Base-by-base conservation (phyloP, 2,888 invertebrate species). In the Coenonympha glycerion region DNA sequence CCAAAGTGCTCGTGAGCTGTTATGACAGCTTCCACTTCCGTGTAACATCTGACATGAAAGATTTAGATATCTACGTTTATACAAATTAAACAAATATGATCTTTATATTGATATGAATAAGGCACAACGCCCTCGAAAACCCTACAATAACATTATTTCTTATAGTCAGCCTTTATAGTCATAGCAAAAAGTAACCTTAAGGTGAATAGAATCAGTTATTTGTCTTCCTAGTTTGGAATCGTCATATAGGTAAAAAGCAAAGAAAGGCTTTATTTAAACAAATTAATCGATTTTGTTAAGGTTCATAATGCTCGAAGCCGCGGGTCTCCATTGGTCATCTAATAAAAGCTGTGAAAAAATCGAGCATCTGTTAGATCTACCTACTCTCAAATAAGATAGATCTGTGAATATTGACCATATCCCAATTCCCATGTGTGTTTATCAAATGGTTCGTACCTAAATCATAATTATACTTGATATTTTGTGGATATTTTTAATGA, bases 141-240 rank as follows among this genome's bases (percentile, higher is more conserved):
- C 49, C 39, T 18, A 30, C 8, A 9, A 11, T 18, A 8, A 1
- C 11, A 18, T 24, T 30, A 9, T 34, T 49, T 33, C 59, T 58
- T 59, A 42, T 16, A 22, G 56, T 59, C 59, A 59, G 19, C 21
- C 21, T 24, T 40, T 42, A 46, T 46, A 22, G 4, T 13, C 15
- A 28, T 16, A 1, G 21, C 39, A 5, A 47, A 30, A 15, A 21
- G 15, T 30, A 16, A 47, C 30, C 30, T 39, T 39, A 47, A 5
- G 1, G 0, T 9, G 2, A 3, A 16, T 16, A 1, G 0, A 3
- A 21, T 39, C 6, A 47, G 9, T 8, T 31, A 22, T 39, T 47
- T 47, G 16, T 11, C 28, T 18, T 11, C 28, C 11, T 3, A 22
- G 6, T 16, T 30, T n/a, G n/a, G 9, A 15, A 13, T 21, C 6